phyloP scores from a whole-genome alignment of 1,140 invertebrate species.

The Pogonus chalceus region DNA sequence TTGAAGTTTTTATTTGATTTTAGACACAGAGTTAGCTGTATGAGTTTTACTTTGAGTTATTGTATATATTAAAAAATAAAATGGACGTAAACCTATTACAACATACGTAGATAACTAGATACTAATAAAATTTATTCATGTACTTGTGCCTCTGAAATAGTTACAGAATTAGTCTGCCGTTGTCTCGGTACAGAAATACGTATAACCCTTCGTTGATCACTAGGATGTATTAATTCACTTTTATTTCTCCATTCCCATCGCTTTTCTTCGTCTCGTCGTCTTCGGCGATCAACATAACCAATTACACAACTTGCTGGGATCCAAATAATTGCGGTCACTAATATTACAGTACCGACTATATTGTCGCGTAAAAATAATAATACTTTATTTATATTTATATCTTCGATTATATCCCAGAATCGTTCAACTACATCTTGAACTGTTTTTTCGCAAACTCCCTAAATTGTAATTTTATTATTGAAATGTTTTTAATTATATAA shows the following conservation, averaged over 20 bases:
- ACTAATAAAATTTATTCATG: background rate
- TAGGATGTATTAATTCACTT: constrained; percentile 50
- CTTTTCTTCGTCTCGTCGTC: constrained; percentile 27
- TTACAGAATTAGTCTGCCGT: background rate
- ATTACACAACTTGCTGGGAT: constrained; percentile 78
- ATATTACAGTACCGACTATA: constrained; percentile 80
- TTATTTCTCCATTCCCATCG: constrained; percentile 27
- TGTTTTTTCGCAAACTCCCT: constrained; percentile 90
- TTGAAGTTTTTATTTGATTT: too few relatives aligned
- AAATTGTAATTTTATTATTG: constrained; percentile 20
- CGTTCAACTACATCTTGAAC: constrained; percentile 90
- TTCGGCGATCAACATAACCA: constrained; percentile 62
- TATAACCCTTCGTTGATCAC: constrained; percentile 47
- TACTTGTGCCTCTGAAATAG: constrained; percentile 1
- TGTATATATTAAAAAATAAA: too few relatives aligned
- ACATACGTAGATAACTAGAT: too few relatives aligned
- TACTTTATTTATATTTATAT: constrained; percentile 90
- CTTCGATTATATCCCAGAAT: constrained; percentile 94
- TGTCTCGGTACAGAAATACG: constrained; percentile 36
- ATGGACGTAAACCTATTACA: too few relatives aligned
- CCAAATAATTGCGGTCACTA: constrained; percentile 84
- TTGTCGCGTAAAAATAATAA: constrained; percentile 78
- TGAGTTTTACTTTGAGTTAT: too few relatives aligned
- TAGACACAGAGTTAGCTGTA: too few relatives aligned
- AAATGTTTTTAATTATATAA: background rate